Evolutionary conservation across 2,113 vertebrate species (phyloP), one percentile per base, ranked within the genome.

Genomic region (Epinephelus lanceolatus): DNA sequence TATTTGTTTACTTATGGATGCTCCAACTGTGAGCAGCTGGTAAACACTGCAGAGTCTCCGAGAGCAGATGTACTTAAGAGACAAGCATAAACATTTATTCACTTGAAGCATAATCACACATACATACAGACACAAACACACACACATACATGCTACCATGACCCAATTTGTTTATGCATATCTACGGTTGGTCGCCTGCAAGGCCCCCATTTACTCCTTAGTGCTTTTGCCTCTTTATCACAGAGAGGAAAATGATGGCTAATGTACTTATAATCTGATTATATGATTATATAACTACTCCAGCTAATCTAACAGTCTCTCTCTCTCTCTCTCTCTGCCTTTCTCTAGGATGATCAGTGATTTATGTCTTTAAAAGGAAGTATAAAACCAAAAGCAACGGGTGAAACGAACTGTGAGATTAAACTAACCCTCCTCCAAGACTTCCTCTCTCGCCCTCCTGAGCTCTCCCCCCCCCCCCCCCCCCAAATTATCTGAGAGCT

Each of bases 391-490:
- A 91, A 91, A 85, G 89, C 90, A 92, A 86, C 65, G 91, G 69
- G 91, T 92, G 93, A 94, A 94, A 89, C 89, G 77, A 93, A 93
- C 86, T 94, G 93, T 94, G 92, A 93, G 93, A 94, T 94, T 94
- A 94, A 93, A 93, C 87, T 85, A 87, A 91, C 86, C 89, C 92
- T 91, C 92, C 87, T 91, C 81, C 85, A 78, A 76, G 13, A 81
- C 85, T 82, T 78, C 59, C 81, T 78, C 74, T 33, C 83, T 66
- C 71, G 52, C 84, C 71, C 70, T 76, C 69, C 51, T 66, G 57
- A 57, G 3, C 69, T 68, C 72, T n/a, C n/a, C n/a, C n/a, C 15
- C 75, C 33, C 77, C 67, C 74, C 79, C 27, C 27, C 27, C 2
- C 27, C 2, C 27, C 2, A 90, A 92, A 93, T 92, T 91, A 94